phyloP scores from a whole-genome alignment of 92 coral and sea anemone species.

The Zoanthus gigantus region DNA sequence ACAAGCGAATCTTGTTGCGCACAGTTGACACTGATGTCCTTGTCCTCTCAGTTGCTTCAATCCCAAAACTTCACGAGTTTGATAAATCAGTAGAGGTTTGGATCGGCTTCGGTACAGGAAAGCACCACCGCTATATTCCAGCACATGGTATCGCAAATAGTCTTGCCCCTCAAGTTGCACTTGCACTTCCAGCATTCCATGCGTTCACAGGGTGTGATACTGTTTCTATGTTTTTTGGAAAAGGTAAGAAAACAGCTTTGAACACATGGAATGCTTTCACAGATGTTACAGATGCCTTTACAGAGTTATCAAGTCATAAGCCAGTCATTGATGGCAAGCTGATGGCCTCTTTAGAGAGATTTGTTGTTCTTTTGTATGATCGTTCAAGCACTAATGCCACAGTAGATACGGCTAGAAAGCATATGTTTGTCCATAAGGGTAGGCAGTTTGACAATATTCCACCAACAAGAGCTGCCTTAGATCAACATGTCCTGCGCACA shows the following conservation, averaged over 20 bases:
- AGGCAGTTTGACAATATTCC: conserved; percentile 16
- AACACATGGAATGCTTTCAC: conserved; percentile 43
- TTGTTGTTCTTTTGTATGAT: conserved; percentile 32
- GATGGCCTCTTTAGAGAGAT: conserved; percentile 33
- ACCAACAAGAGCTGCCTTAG: conserved; percentile 10
- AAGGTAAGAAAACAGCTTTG: conserved; percentile 47
- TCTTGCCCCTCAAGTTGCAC: conserved; percentile 25
- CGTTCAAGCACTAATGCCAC: conserved; percentile 36
- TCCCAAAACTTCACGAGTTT: conserved; percentile 15
- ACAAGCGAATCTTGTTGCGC: conserved; percentile 3
- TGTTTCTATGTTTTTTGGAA: conserved; percentile 43
- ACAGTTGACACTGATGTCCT: conserved; percentile 9
- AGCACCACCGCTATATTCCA: conserved; percentile 46
- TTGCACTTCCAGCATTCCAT: conserved; percentile 37
- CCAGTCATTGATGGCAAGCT: conserved; percentile 32
- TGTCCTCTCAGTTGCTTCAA: conserved; percentile 10
- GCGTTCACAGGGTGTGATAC: conserved; percentile 56
- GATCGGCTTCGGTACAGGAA: conserved; percentile 58
- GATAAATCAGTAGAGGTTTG: conserved; percentile 35
- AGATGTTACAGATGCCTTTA: conserved; percentile 47
- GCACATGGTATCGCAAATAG: conserved; percentile 30
- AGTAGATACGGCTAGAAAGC: conserved; percentile 35
- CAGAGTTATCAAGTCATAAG: conserved; percentile 34
- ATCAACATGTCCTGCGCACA: conserved; percentile 18
- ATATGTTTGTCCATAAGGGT: conserved; percentile 18